A percentile compares a stretch with the other conserved stretches of the same genome.
phyloP scores from a whole-genome alignment of 2,113 vertebrate genomes.

The Cisticola juncidis region DNA sequence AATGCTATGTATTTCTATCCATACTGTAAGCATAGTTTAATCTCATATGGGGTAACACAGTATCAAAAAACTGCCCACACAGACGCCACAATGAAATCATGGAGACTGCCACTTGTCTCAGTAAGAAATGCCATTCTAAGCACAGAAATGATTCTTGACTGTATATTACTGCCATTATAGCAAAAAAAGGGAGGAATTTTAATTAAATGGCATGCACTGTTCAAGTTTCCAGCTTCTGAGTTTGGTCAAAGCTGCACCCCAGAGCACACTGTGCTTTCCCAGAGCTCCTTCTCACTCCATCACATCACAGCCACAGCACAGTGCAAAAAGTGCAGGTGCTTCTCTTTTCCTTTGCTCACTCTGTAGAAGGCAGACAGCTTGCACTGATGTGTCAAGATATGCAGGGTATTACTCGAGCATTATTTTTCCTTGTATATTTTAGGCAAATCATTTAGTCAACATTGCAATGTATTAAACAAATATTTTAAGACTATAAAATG shows the following conservation, averaged over 20 bases:
- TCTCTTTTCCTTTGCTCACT: neutral
- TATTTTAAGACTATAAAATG: neutral
- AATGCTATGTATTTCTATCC: neutral
- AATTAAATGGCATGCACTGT: neutral
- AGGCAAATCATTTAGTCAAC: neutral
- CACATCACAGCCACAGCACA: neutral
- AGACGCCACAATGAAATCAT: neutral
- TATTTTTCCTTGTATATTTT: neutral
- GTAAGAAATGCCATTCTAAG: neutral
- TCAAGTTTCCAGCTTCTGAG: neutral
- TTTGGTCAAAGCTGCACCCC: neutral
- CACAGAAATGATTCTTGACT: neutral
- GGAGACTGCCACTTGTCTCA: neutral
- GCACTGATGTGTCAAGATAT: neutral
- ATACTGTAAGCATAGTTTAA: neutral
- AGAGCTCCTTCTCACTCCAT: neutral
- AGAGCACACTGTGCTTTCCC: fast-evolving
- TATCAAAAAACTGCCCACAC: neutral
- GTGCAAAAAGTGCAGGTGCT: neutral
- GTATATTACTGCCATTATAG: neutral
- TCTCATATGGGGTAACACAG: neutral
- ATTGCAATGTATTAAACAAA: neutral
- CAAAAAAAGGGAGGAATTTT: neutral
- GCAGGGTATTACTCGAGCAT: fast-evolving
- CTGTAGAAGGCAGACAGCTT: neutral